Conservation (phyloP, 2,797 vertebrate species). For the Squalus acanthias region DNA sequence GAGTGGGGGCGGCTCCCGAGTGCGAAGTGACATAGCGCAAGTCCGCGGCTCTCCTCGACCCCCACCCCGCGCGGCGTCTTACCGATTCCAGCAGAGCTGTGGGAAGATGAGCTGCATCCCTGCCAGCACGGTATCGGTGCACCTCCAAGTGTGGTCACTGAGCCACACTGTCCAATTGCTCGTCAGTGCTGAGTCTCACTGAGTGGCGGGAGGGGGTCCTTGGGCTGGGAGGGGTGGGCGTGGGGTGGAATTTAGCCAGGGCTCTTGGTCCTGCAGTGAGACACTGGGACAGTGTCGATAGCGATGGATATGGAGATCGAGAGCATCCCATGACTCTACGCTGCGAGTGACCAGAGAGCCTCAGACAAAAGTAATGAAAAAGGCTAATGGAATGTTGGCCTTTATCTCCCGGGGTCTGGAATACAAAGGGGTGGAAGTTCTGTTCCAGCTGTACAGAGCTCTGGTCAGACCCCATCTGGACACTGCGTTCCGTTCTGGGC, state of each 20-base stretch:
- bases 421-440: background rate
- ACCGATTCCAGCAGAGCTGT: background rate
- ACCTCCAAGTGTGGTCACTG: no score
- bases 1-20: no score
- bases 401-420: background rate
- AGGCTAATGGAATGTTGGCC: background rate
- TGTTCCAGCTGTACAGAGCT: background rate
- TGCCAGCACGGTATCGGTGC: no score
- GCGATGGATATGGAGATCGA: background rate
- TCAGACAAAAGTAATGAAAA: background rate
- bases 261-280: background rate
- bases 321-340: background rate
- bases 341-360: background rate
- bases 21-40: no score
- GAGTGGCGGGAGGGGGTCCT: no score
- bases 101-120: background rate
- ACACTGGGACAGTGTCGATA: background rate
- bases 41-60: no score
- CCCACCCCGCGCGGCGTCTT: background rate
- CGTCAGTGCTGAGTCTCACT: no score
- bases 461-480: background rate
- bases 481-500: no score
- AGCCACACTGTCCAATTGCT: no score
- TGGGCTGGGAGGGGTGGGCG: background rate
- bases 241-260: background rate